Conservation (phyloP, 1,140 invertebrate genomes). For the Ganaspis sp. region DNA sequence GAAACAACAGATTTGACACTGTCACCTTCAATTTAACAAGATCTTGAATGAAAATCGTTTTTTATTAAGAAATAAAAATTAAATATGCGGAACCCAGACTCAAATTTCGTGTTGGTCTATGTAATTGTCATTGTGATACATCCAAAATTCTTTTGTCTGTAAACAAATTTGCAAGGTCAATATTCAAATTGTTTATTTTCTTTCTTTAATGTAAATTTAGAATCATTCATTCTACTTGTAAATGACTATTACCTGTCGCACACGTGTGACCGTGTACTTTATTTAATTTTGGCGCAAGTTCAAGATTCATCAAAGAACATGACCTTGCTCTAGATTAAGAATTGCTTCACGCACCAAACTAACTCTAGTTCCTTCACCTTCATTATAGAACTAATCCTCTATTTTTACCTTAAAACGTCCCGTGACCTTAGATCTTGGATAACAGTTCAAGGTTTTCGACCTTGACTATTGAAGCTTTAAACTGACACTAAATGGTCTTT, state of each 20-base stretch:
- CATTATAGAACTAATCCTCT: slow-evolving; percentile 34
- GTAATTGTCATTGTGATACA: no score
- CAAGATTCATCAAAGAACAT: slow-evolving; percentile 55
- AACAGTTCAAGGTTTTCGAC: slow-evolving; percentile 19
- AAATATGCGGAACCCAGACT: no score
- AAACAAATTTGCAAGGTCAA: no score
- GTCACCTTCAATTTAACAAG: no score
- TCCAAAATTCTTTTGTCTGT: no score
- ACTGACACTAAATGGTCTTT: neutral
- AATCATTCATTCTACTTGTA: slow-evolving; percentile 44
- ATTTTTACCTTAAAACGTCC: slow-evolving; percentile 42
- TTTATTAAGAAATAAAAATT: no score
- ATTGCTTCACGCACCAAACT: slow-evolving; percentile 47
- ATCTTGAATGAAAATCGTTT: no score
- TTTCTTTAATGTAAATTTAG: slow-evolving; percentile 29
- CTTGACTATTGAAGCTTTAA: slow-evolving; percentile 45
- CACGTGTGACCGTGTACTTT: slow-evolving; percentile 45
- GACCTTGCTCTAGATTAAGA: slow-evolving; percentile 38
- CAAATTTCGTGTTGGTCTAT: no score
- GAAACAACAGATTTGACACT: no score
- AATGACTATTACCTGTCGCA: slow-evolving; percentile 37
- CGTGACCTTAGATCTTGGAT: slow-evolving; percentile 13
- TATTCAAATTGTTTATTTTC: neutral
- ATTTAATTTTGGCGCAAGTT: slow-evolving; percentile 58
- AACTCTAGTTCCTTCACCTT: slow-evolving; percentile 25